Evolutionary conservation across 2,113 vertebrate genomes (phyloP).

Genomic region (Maccullochella peelii): DNA sequence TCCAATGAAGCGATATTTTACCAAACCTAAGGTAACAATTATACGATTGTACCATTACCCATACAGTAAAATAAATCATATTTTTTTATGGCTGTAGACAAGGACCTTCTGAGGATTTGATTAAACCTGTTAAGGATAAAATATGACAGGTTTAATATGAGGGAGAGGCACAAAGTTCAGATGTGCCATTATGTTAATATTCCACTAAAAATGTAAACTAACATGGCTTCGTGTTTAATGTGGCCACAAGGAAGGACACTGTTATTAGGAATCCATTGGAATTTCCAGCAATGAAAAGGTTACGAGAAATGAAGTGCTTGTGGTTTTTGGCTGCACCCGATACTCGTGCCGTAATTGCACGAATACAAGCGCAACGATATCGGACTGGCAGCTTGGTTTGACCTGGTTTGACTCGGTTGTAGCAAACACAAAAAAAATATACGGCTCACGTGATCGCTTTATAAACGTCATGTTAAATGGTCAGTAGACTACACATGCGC

Average conservation of each 20-base stretch:
- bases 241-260: neutral
- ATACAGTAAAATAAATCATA: neutral
- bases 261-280: neutral
- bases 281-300: neutral
- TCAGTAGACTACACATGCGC: neutral
- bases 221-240: neutral
- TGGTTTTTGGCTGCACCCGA: neutral
- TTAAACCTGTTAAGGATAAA: neutral
- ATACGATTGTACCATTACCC: neutral
- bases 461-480: neutral
- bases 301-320: neutral
- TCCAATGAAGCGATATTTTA: neutral
- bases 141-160: neutral
- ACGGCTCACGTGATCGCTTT: neutral
- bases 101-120: neutral
- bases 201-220: too few relatives aligned
- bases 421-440: neutral
- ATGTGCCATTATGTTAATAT: neutral
- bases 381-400: neutral
- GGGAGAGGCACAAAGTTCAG: neutral
- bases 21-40: neutral
- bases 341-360: neutral
- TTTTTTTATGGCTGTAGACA: neutral
- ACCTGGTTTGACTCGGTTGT: neutral
- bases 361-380: neutral